These are phyloP conservation scores for Cherax destructor DNA, from an alignment of 1,140 invertebrate genomes.

Conservation along the genomic window DNA sequence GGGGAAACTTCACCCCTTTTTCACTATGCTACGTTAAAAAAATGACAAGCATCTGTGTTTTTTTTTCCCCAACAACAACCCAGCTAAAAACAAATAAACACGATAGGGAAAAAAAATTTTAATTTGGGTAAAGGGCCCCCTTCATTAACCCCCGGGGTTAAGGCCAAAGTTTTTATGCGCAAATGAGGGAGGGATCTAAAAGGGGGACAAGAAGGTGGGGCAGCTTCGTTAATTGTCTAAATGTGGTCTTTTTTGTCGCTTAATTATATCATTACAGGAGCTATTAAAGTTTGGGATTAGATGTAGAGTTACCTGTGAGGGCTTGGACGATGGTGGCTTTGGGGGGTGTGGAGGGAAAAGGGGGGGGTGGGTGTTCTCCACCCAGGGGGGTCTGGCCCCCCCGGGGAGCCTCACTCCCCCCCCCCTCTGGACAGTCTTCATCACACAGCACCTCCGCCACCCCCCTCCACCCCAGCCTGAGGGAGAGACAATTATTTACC, in stretches of 20 bases:
- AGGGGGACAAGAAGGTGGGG: too few relatives aligned
- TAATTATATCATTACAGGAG: neutral
- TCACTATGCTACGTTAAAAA: too few relatives aligned
- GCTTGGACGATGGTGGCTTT: conserved; percentile 79
- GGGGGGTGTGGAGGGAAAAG: conserved; percentile 79
- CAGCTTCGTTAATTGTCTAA: too few relatives aligned
- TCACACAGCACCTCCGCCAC: conserved; percentile 85
- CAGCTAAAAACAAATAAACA: too few relatives aligned
- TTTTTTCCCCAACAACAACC: too few relatives aligned
- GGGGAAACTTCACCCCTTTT: neutral
- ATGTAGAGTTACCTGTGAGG: conserved; percentile 75
- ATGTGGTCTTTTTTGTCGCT: too few relatives aligned
- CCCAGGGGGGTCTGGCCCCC: conserved; percentile 90
- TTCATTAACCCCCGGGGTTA: too few relatives aligned
- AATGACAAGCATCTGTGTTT: too few relatives aligned
- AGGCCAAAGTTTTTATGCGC: too few relatives aligned
- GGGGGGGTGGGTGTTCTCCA: conserved; percentile 83
- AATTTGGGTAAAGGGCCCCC: too few relatives aligned
- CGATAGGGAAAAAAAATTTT: too few relatives aligned
- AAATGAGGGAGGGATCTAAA: too few relatives aligned
- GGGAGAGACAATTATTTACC: neutral
- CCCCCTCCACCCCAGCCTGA: conserved; percentile 80
- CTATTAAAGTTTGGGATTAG: neutral
- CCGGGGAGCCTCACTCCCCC: conserved; percentile 86
- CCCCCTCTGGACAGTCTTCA: conserved; percentile 83